Conservation (phyloP, 2,797 vertebrate genomes). For the Scolopax rusticola region DNA sequence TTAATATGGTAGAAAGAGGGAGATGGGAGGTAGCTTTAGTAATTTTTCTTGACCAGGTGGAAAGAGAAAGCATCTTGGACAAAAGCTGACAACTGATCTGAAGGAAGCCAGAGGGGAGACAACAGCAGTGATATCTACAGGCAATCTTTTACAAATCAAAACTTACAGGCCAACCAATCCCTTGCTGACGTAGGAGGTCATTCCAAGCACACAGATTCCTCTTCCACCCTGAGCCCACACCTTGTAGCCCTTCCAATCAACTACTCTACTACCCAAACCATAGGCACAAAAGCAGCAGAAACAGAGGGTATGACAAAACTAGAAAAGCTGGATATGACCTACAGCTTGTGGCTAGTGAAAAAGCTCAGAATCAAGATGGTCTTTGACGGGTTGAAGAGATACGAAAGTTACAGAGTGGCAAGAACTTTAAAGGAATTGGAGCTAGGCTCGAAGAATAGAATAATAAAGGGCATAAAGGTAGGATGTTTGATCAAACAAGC, state of each 20-base stretch:
- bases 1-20: background rate
- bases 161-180: background rate
- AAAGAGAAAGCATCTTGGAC: background rate
- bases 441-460: background rate
- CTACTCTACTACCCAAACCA: background rate
- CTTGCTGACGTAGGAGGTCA: background rate
- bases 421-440: background rate
- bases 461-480: background rate
- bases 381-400: background rate
- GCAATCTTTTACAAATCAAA: background rate
- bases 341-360: background rate
- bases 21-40: background rate
- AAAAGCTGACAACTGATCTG: background rate
- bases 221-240: background rate
- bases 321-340: background rate
- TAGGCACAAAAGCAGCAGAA: background rate
- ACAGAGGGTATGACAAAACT: rapidly evolving
- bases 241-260: background rate
- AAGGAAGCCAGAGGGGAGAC: background rate
- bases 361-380: background rate
- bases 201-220: background rate
- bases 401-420: background rate
- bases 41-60: background rate
- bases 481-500: background rate
- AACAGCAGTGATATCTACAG: background rate